Conservation (phyloP, 2,797 vertebrate species). For the Spatula versicolor region DNA sequence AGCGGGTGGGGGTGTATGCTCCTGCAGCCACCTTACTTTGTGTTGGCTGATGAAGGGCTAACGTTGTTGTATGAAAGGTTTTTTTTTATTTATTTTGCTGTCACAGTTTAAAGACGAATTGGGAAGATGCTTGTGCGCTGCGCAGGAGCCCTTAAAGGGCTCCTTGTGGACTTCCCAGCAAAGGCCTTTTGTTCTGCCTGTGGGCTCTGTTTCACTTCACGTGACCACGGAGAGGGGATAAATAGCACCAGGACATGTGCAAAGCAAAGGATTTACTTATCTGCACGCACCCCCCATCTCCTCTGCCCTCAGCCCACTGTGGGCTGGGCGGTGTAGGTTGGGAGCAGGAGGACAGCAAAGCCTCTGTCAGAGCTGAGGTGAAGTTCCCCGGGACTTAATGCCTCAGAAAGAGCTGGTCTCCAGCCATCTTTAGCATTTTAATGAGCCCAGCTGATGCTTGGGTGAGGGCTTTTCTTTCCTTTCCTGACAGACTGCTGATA, state of each 20-base stretch:
- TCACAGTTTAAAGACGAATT: slow-evolving; percentile 39
- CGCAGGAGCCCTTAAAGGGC: slow-evolving; percentile 61
- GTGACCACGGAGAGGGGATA: slow-evolving; percentile 14
- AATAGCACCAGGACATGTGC: slow-evolving; percentile 12
- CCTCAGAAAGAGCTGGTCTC: slow-evolving; percentile 29
- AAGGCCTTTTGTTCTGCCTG: slow-evolving; percentile 69
- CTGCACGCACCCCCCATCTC: not conserved
- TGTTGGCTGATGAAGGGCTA: not conserved
- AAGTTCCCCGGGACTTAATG: slow-evolving; percentile 3
- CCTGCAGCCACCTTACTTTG: not conserved
- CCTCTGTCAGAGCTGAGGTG: not conserved
- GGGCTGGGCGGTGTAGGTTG: fast-evolving
- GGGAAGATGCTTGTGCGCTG: slow-evolving; percentile 32
- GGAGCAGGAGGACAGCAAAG: not conserved
- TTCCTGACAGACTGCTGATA: slow-evolving; percentile 11
- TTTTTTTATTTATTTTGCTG: not conserved
- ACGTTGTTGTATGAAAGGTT: not conserved
- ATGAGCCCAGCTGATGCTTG: slow-evolving; percentile 16
- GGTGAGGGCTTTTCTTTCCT: slow-evolving; percentile 10
- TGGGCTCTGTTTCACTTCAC: slow-evolving; percentile 16
- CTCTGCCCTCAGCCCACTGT: not conserved
- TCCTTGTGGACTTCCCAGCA: slow-evolving; percentile 66
- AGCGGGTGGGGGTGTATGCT: fast-evolving
- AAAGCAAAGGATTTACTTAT: slow-evolving; percentile 19
- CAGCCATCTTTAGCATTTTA: slow-evolving; percentile 28